These are phyloP conservation scores for Rattus rattus DNA, from an alignment of 2,113 vertebrate species.

Conservation along the genomic window DNA sequence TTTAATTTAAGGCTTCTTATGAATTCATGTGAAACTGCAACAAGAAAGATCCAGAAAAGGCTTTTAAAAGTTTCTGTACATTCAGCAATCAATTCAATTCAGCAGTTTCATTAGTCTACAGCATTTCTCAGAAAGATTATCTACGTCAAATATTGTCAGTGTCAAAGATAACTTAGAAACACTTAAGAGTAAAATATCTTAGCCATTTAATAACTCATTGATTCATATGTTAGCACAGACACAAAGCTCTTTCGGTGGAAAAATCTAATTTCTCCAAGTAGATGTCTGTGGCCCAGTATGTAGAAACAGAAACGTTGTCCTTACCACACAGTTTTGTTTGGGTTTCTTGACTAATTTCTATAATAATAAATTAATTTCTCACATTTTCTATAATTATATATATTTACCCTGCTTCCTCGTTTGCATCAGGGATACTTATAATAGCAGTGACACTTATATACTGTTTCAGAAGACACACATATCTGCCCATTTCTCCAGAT, in stretches of 20 bases:
- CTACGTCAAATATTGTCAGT: background rate
- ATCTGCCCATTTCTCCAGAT: background rate
- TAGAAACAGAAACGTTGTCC: background rate
- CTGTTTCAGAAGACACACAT: background rate
- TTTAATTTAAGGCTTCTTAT: constrained; percentile 34
- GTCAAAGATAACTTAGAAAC: background rate
- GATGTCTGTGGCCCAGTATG: background rate
- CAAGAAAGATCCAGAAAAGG: background rate
- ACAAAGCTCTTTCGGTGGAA: constrained; percentile 2
- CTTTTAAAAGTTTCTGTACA: background rate
- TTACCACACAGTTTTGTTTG: background rate
- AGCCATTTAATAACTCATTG: constrained; percentile 4
- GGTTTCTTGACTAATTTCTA: background rate
- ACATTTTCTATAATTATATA: background rate
- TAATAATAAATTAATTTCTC: background rate
- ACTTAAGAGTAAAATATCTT: constrained; percentile 31
- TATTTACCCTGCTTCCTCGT: background rate
- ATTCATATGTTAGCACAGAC: background rate
- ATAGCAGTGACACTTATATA: background rate
- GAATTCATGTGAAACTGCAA: background rate
- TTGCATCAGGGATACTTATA: background rate
- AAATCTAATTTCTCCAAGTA: background rate
- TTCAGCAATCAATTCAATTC: background rate
- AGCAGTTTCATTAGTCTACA: background rate
- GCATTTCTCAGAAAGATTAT: constrained; percentile 20